Evolutionary conservation across 2,113 vertebrate genomes (phyloP), one percentile per base, ranked within the genome.

Genomic region (Heterochromis multidens): DNA sequence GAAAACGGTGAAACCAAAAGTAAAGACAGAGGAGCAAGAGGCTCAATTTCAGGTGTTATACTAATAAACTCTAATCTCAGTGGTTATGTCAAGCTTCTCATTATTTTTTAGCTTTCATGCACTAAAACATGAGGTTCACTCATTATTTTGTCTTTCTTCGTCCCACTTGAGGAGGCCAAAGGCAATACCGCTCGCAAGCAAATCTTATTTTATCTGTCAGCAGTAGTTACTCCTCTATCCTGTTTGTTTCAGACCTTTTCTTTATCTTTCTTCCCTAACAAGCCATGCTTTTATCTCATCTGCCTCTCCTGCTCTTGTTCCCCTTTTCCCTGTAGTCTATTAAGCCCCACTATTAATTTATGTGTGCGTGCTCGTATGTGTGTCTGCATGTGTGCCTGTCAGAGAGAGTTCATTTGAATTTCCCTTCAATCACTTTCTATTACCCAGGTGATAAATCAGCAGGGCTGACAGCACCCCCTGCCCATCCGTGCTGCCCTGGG

Each of bases 361-460:
- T 89, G 93, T 84, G 92, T 76, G 84, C 33, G 33, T 79, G 87
- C 84, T 86, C 4, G 4, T 77, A 59, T 86, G 90, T 91, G 90
- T 82, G 92, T 90, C 81, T 91, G 93, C 88, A 87, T 85, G 93
- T 94, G 96, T 95, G 97, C 96, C 97, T 98, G 97, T 98, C 97
- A 97, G 97, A 96, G 96, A 96, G 96, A 97, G 97, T 99, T 99
- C 97, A 97, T 99, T 98, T 98, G 97, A 99, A 99, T 98, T 98
- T 97, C 97, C 94, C 94, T 97, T 99, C 97, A 98, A 99, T 98
- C 97, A 97, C 97, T 97, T 97, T 97, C 97, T 97, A 98, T 99
- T 99, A 98, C 97, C 97, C 97, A 97, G 96, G 97, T 97, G 97
- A 98, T 99, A 98, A 98, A 99, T 99, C 97, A 99, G 97, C 95